Conservation (phyloP, 2,113 vertebrate species). For the Acrocephalus arundinaceus region DNA sequence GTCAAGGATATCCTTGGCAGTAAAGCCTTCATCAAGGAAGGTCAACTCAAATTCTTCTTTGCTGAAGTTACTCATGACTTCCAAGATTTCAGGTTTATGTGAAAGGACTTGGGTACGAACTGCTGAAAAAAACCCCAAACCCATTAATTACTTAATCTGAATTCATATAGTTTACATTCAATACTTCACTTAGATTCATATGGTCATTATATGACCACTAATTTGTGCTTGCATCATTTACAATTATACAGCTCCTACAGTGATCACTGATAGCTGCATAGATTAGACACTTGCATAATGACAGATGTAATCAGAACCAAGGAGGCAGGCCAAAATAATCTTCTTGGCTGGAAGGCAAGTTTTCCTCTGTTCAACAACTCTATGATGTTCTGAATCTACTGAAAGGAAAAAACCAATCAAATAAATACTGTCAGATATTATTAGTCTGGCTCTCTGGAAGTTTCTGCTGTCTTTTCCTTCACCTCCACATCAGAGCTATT, state of each 20-base stretch:
- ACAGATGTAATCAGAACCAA: conserved; percentile 59
- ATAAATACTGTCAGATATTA: background rate
- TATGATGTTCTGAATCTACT: conserved; percentile 59
- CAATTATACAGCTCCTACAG: background rate
- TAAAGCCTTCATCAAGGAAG: conserved; percentile 95
- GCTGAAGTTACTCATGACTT: conserved; percentile 79
- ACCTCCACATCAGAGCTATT: background rate
- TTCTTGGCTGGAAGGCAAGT: conserved; percentile 75
- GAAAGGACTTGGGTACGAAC: conserved; percentile 54
- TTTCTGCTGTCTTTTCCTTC: background rate
- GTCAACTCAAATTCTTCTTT: conserved; percentile 83
- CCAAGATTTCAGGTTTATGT: background rate
- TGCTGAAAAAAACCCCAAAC: background rate
- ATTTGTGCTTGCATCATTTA: background rate
- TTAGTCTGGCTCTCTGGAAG: background rate
- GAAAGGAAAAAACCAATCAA: background rate
- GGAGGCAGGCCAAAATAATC: conserved; percentile 77
- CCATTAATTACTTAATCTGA: background rate
- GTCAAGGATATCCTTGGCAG: conserved; percentile 91
- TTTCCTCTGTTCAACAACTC: conserved; percentile 66
- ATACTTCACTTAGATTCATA: background rate
- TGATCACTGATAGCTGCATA: background rate
- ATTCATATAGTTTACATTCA: background rate
- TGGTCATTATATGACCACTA: background rate
- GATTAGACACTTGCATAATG: conserved; percentile 71